phyloP scores from a whole-genome alignment of 2,113 vertebrate species.

The Phalacrocorax carbo region DNA sequence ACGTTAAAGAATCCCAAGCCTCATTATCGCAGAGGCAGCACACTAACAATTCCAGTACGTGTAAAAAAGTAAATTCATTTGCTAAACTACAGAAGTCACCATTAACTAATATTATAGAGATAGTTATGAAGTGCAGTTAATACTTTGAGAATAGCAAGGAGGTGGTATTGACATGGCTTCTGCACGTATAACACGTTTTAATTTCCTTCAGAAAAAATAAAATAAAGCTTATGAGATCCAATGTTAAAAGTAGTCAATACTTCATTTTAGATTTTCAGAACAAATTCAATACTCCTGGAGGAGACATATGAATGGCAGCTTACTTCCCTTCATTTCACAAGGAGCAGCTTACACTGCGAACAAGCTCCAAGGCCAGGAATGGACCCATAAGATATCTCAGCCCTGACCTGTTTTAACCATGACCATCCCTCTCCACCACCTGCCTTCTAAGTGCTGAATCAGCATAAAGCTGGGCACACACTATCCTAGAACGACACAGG shows the following conservation, averaged over 20 bases:
- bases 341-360: neutral
- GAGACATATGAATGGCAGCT: neutral
- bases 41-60: neutral
- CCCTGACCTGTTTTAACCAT: neutral
- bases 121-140: neutral
- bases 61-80: neutral
- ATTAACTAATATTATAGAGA: neutral
- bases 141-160: neutral
- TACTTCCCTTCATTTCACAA: neutral
- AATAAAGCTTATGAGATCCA: neutral
- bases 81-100: neutral
- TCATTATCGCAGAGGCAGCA: neutral
- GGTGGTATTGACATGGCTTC: neutral
- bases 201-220: neutral
- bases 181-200: rapidly evolving
- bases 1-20: rapidly evolving
- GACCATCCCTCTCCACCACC: neutral
- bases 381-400: rapidly evolving
- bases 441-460: neutral
- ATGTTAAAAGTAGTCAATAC: neutral
- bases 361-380: rapidly evolving
- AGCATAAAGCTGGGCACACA: neutral
- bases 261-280: neutral
- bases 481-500: too few relatives aligned
- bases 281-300: neutral